phyloP scores from a whole-genome alignment of 2,888 invertebrate species.

The Xanthia togata region DNA sequence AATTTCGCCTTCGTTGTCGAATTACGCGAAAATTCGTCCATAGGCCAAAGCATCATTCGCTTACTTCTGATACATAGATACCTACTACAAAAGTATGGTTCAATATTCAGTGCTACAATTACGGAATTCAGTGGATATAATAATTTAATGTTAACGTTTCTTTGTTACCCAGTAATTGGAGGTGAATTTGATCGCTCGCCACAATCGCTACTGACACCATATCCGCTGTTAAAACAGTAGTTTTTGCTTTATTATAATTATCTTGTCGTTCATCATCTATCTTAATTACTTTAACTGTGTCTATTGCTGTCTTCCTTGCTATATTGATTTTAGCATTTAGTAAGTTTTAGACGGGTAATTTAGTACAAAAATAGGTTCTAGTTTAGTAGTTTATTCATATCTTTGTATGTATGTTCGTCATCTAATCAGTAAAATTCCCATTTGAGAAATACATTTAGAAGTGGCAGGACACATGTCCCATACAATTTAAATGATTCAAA shows the following conservation, averaged over 20 bases:
- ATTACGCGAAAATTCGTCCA: not conserved
- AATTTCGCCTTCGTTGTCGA: no score
- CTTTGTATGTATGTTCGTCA: not conserved
- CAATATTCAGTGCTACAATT: constrained; percentile 18
- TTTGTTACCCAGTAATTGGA: constrained; percentile 53
- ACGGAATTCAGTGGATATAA: constrained; percentile 31
- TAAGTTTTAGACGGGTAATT: not conserved
- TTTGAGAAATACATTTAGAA: not conserved
- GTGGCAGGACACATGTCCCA: constrained; percentile 4
- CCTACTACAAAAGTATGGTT: not conserved
- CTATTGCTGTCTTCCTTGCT: not conserved
- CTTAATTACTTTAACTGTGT: constrained; percentile 6
- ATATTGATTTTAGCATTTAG: not conserved
- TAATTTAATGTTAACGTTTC: constrained; percentile 54
- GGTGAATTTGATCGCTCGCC: constrained; percentile 45
- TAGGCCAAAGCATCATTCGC: not conserved
- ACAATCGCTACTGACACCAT: constrained; percentile 45
- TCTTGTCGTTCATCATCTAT: constrained; percentile 1
- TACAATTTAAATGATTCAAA: constrained; percentile 49
- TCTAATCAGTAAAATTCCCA: not conserved
- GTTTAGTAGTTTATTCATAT: not conserved
- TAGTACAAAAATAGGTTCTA: not conserved
- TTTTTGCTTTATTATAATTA: constrained; percentile 46
- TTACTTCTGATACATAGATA: not conserved
- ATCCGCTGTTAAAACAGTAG: constrained; percentile 51